Evolutionary conservation across 2,113 vertebrate species (phyloP).

Genomic region (Alexandromys fortis): DNA sequence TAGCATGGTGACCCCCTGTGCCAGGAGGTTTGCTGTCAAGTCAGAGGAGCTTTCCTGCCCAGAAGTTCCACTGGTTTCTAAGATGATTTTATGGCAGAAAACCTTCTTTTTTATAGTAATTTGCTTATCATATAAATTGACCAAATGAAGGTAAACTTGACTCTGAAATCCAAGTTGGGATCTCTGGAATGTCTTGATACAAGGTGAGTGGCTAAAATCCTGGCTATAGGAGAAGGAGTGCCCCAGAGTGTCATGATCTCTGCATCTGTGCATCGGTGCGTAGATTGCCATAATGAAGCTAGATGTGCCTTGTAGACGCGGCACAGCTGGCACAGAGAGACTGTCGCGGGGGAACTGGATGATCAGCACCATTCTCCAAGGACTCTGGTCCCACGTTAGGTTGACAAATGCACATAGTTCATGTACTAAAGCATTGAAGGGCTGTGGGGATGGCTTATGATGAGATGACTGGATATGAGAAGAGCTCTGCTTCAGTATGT

Average conservation of each 20-base stretch:
- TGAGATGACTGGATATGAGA: not conserved
- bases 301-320: not conserved
- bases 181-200: conserved; percentile 52
- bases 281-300: not conserved
- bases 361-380: not conserved
- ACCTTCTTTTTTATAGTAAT: not conserved
- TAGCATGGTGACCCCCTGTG: not conserved
- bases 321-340: not conserved
- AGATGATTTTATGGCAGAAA: conserved; percentile 1
- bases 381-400: not conserved
- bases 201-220: conserved; percentile 62
- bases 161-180: conserved; percentile 27
- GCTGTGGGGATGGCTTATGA: not conserved
- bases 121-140: not conserved
- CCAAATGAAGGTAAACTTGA: conserved; percentile 3
- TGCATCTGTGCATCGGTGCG: not conserved
- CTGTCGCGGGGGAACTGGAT: not conserved
- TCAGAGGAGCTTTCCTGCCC: not conserved
- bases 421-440: conserved; percentile 8
- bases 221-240: not conserved
- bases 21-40: not conserved
- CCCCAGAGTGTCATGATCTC: not conserved
- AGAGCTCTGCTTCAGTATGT: not conserved
- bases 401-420: not conserved
- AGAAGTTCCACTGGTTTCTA: conserved; percentile 17